Evolutionary conservation across 2,113 vertebrate genomes (phyloP), one percentile per base, ranked within the genome.

Genomic region (Mesitornis unicolor): DNA sequence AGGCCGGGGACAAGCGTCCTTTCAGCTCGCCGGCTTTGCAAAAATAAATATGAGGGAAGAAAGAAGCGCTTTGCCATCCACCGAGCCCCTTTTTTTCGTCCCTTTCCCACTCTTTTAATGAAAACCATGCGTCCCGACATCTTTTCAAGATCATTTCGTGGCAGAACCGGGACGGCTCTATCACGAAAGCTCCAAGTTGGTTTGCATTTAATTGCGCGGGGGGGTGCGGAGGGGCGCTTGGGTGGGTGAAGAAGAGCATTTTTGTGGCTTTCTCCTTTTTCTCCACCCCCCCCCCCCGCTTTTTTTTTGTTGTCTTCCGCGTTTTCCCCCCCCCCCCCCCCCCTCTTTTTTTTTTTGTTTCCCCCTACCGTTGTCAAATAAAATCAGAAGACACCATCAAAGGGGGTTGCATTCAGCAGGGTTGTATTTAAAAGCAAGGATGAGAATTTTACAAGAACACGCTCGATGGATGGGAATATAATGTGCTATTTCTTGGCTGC

Each of bases 51-150:
- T 1, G 25, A 45, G 54, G 17, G 80, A 59, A 68, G 43, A 61
- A 83, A 91, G 35, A 21, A 25, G 64, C 15, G 5, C 9, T 75
- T 45, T 64, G 10, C 35, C 31, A 59, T 56, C 59, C 64, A 22
- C 15, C 6, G 19, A 25, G 20, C 17, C n/a, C 26, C 40, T 15
- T 38, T 65, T 36, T 73, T 67, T 68, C 6, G 47, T 31, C 38
- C 43, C 65, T 77, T 84, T 77, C 69, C 93, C 87, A 75, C 79
- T 93, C 78, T 35, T 45, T 53, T 97, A 95, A 97, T 96, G 74
- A 84, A 88, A 96, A 97, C 81, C 93, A 93, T 75, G 48, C 50
- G 87, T 61, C 64, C 12, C 73, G 81, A 92, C 64, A 87, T 87
- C 86, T 87, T 88, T 63, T 93, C 77, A 73, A 93, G 81, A 80